Percentiles rank a stretch among this genome's conserved stretches.
Evolutionary conservation across 2,113 vertebrate species (phyloP).

Genomic region (Ameiurus melas): DNA sequence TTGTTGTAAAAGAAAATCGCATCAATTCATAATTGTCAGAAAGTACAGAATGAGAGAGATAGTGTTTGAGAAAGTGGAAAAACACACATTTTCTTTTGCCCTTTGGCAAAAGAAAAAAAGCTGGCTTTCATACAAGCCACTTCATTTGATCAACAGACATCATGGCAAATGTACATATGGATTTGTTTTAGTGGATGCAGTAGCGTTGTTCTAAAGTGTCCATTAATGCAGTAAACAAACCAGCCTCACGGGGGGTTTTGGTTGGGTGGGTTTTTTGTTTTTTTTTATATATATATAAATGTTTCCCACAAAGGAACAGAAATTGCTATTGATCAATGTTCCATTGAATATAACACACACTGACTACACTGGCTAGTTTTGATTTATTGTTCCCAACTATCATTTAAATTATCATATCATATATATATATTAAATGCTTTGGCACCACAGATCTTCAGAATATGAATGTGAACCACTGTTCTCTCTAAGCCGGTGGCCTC

Average conservation of each 20-base stretch:
- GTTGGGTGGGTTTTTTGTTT: background rate
- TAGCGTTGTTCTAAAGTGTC: slow-evolving; percentile 5
- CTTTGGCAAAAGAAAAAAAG: background rate
- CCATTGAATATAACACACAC: background rate
- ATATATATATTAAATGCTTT: background rate
- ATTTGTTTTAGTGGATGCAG: slow-evolving; percentile 11
- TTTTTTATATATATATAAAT: background rate
- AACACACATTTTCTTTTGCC: background rate
- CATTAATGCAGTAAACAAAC: slow-evolving; percentile 19
- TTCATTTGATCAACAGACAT: background rate
- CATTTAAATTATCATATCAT: background rate
- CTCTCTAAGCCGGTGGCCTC: slow-evolving; percentile 41
- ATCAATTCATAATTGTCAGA: background rate
- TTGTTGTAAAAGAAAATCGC: background rate
- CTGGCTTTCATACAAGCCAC: background rate
- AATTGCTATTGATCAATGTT: background rate
- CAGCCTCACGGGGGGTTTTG: background rate
- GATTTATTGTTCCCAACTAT: background rate
- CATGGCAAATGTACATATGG: slow-evolving; percentile 21
- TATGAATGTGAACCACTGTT: slow-evolving; percentile 59
- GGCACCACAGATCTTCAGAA: background rate
- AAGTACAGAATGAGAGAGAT: background rate
- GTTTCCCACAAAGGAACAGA: background rate
- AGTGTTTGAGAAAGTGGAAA: background rate
- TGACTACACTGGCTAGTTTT: background rate